Evolutionary conservation across 2,797 vertebrate species (phyloP).

Genomic region (Poeciliopsis presidionis): DNA sequence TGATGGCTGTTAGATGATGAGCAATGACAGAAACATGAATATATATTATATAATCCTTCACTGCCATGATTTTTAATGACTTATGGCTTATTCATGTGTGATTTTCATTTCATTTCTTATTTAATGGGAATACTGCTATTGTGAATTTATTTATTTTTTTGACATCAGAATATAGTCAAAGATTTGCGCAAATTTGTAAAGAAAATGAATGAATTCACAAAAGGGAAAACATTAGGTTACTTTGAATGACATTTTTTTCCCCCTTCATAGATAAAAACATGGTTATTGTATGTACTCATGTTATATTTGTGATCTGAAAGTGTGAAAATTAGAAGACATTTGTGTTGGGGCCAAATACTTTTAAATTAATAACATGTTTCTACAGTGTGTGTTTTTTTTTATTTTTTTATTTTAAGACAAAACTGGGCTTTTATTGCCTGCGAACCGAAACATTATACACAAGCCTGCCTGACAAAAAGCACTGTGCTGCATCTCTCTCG

Average conservation of each 20-base stretch:
- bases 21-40: too few species aligned
- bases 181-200: too few species aligned
- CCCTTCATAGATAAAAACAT: neutral
- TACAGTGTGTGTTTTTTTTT: conserved; percentile 1
- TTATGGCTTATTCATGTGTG: too few species aligned
- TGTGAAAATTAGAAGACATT: neutral
- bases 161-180: too few species aligned
- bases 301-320: neutral
- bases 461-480: conserved; percentile 41
- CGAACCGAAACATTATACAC: conserved; percentile 20
- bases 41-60: too few species aligned
- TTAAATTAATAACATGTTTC: neutral
- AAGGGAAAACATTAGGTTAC: neutral
- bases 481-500: conserved; percentile 46
- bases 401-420: neutral
- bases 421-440: neutral
- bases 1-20: too few species aligned
- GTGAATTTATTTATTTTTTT: too few species aligned
- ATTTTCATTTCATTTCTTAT: too few species aligned
- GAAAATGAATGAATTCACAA: neutral
- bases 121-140: too few species aligned
- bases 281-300: neutral
- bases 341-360: neutral
- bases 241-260: neutral
- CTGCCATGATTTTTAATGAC: too few species aligned